Evolutionary conservation across 2,113 vertebrate genomes (phyloP).

Genomic region (Neolamprologus cancellatus): DNA sequence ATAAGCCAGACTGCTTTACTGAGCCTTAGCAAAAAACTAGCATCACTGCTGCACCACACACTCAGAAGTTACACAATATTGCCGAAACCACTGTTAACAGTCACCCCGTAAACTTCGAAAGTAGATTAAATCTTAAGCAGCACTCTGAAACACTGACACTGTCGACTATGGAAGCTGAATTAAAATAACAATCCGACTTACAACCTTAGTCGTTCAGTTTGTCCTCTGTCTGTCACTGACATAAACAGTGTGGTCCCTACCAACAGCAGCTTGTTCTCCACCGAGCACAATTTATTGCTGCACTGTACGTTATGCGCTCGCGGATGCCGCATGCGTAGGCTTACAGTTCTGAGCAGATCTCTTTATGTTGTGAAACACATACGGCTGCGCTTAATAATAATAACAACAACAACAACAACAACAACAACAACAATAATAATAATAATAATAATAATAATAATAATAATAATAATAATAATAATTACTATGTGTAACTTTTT

Average conservation of each 20-base stretch:
- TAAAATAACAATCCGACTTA: not conserved
- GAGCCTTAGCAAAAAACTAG: not conserved
- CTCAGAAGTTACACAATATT: not conserved
- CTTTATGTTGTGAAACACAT: not conserved
- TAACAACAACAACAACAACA: not conserved
- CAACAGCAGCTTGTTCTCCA: not conserved
- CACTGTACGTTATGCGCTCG: not conserved
- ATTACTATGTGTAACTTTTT: too few species aligned
- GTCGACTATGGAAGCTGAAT: not conserved
- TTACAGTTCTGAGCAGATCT: not conserved
- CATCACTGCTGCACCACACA: not conserved
- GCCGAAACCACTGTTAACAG: not conserved
- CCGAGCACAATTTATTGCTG: conserved; percentile 12
- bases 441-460: not conserved
- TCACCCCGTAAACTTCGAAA: not conserved
- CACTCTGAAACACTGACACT: not conserved
- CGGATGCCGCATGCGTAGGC: not conserved
- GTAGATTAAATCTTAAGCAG: not conserved
- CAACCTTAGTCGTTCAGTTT: conserved; percentile 23
- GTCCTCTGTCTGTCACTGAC: conserved; percentile 29
- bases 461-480: not conserved
- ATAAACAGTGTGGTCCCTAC: not conserved
- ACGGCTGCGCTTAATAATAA: not conserved
- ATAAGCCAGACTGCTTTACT: conserved; percentile 17
- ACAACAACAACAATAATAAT: not conserved